Evolutionary conservation across 37 sponge, comb jelly and placozoan genomes (phyloP).

Genomic region (Haliclona indistincta): DNA sequence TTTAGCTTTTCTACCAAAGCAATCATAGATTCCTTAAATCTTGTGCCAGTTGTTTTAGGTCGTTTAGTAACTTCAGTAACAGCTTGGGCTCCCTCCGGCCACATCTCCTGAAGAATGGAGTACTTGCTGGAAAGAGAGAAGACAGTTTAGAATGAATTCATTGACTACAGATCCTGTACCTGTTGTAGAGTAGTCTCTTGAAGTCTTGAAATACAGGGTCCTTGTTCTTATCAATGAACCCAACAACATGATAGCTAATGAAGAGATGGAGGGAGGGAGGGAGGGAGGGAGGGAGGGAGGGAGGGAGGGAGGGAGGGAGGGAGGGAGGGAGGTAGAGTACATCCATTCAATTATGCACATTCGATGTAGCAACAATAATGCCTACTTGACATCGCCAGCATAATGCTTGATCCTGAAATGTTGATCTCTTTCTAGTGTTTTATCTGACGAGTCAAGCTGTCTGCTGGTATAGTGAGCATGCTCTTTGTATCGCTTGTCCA

Average conservation of each 20-base stretch:
- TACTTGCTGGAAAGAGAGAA: conserved; percentile 21
- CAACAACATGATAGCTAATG: conserved; percentile 55
- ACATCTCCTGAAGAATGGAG: conserved; percentile 68
- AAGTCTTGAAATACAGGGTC: conserved; percentile 87
- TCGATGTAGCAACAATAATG: too few species aligned
- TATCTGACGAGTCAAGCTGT: conserved; percentile 24
- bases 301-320: conserved; percentile 1
- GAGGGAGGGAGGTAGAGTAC: background rate
- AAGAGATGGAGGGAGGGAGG: background rate
- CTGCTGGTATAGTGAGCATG: too few species aligned
- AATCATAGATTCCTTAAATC: conserved; percentile 83
- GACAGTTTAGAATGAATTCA: background rate
- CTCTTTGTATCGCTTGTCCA: conserved; percentile 53
- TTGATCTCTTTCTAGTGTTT: conserved; percentile 56
- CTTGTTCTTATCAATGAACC: conserved; percentile 90
- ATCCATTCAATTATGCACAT: too few species aligned
- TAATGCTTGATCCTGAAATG: conserved; percentile 73
- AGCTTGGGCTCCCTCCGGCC: conserved; percentile 80
- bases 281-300: conserved; percentile 15
- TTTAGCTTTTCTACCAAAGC: conserved; percentile 66
- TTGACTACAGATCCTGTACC: conserved; percentile 9
- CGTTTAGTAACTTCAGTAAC: conserved; percentile 74
- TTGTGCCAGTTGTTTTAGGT: conserved; percentile 75
- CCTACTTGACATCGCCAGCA: conserved; percentile 83
- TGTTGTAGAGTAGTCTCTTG: conserved; percentile 81